Conservation (phyloP, 2,888 invertebrate species). For the Drosophila eohydei region DNA sequence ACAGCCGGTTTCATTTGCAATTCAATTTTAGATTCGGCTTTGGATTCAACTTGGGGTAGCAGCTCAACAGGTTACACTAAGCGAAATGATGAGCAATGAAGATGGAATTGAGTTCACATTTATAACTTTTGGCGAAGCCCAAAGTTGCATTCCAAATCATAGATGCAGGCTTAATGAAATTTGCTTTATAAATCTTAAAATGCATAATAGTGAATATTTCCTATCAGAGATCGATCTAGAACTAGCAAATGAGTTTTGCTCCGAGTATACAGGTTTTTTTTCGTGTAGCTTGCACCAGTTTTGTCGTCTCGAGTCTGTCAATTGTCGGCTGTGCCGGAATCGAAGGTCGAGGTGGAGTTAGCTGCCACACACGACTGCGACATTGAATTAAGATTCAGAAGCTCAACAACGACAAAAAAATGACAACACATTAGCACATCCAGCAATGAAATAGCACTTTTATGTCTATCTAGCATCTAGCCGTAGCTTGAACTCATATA, state of each 20-base stretch:
- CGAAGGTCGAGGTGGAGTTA: constrained; percentile 61
- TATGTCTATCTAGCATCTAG: constrained; percentile 4
- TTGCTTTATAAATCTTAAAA: background rate
- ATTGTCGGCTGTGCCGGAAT: constrained; percentile 46
- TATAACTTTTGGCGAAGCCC: too few relatives aligned
- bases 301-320: constrained; percentile 14
- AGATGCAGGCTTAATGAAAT: too few relatives aligned
- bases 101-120: too few relatives aligned
- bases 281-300: constrained; percentile 42
- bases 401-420: constrained; percentile 13
- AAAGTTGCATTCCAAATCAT: background rate
- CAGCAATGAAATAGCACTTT: constrained; percentile 63
- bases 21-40: constrained; percentile 25
- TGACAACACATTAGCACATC: constrained; percentile 44
- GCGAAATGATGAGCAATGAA: background rate
- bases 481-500: constrained; percentile 25
- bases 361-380: constrained; percentile 38
- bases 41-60: constrained; percentile 34
- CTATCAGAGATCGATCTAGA: background rate
- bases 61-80: constrained; percentile 17
- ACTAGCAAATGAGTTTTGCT: background rate
- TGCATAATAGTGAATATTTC: background rate
- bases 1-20: constrained; percentile 41
- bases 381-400: constrained; percentile 42
- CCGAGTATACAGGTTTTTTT: constrained; percentile 33